These are phyloP conservation scores for Apocheima hispidaria DNA, from an alignment of 2,888 invertebrate genomes.

Conservation along the genomic window DNA sequence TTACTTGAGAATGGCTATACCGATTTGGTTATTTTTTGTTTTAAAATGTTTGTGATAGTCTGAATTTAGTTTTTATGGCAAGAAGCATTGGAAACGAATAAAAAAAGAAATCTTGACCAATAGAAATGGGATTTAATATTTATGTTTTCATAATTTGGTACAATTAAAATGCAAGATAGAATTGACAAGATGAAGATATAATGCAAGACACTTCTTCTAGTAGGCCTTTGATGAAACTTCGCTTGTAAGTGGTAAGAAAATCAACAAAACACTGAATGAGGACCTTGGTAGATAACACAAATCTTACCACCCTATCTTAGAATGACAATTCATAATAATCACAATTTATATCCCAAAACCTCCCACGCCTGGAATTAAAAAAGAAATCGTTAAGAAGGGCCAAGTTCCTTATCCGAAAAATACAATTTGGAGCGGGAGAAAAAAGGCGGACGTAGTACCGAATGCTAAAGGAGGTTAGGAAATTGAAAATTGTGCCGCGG, in stretches of 20 bases:
- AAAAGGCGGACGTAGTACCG: conserved; percentile 67
- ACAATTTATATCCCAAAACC: conserved; percentile 28
- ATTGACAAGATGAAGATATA: no score
- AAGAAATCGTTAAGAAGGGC: conserved; percentile 48
- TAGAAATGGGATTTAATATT: no score
- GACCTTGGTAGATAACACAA: not conserved
- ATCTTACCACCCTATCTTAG: not conserved
- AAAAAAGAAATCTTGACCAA: no score
- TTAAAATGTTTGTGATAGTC: no score
- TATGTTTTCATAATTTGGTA: no score
- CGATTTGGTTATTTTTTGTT: no score
- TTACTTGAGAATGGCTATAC: no score
- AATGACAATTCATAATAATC: conserved; percentile 24
- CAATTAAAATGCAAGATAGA: no score
- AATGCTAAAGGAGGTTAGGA: conserved; percentile 77
- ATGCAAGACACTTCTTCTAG: no score
- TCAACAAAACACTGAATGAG: not conserved
- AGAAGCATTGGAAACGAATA: no score
- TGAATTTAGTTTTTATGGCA: no score
- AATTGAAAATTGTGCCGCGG: conserved; percentile 84
- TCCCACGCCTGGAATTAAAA: conserved; percentile 31
- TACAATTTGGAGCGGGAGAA: conserved; percentile 57
- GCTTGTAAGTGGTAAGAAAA: not conserved
- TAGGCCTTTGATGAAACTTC: not conserved
- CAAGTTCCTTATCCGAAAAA: conserved; percentile 54